phyloP scores from a whole-genome alignment of 1,140 invertebrate genomes.

The Drosophila littoralis region DNA sequence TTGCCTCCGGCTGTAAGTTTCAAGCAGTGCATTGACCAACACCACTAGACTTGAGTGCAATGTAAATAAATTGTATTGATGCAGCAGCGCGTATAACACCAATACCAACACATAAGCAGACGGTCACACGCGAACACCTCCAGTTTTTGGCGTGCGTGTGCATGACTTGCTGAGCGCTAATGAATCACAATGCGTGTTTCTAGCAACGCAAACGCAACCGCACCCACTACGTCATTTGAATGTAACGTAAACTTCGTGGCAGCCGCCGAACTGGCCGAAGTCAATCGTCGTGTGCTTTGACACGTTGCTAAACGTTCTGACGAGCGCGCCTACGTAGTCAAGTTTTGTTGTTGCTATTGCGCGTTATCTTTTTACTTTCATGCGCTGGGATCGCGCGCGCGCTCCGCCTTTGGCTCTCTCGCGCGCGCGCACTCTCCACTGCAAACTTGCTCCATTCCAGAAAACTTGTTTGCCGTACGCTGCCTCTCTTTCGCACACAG shows the following conservation, averaged over 20 bases:
- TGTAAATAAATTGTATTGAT: conserved; percentile 52
- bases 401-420: conserved; percentile 28
- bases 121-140: conserved; percentile 35
- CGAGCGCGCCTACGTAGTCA: conserved; percentile 31
- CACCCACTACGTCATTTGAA: conserved; percentile 44
- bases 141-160: conserved; percentile 53
- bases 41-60: conserved; percentile 19
- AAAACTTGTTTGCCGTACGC: conserved; percentile 65
- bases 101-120: not conserved
- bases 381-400: conserved; percentile 56
- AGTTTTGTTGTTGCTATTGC: conserved; percentile 63
- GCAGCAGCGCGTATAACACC: conserved; percentile 7
- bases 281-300: conserved; percentile 37
- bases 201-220: conserved; percentile 35
- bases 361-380: conserved; percentile 80
- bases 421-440: conserved; percentile 19
- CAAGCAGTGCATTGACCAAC: conserved; percentile 57
- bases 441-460: conserved; percentile 48
- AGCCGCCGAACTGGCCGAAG: conserved; percentile 13
- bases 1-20: conserved; percentile 4
- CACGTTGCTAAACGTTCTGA: conserved; percentile 29
- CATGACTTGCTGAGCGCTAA: conserved; percentile 39
- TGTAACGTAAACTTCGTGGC: conserved; percentile 37
- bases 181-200: conserved; percentile 33
- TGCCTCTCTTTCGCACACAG: conserved; percentile 7